phyloP scores from a whole-genome alignment of 2,797 vertebrate species.

The Nothura maculosa region DNA sequence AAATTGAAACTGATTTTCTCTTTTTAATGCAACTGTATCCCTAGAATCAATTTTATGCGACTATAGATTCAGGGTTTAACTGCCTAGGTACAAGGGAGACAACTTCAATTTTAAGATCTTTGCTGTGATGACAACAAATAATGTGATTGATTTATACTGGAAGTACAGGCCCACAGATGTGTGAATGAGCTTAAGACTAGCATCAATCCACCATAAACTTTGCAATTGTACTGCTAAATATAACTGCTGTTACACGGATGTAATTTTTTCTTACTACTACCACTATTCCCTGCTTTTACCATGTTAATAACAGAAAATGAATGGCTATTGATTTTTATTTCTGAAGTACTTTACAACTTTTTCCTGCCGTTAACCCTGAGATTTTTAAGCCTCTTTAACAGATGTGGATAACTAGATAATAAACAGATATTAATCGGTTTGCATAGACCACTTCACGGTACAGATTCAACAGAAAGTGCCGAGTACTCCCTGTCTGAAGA shows the following conservation, averaged over 20 bases:
- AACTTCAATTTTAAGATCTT: neutral
- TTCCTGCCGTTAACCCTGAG: neutral
- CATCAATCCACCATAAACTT: conserved; percentile 1
- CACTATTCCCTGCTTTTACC: neutral
- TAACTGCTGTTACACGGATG: neutral
- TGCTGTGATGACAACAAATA: conserved; percentile 1
- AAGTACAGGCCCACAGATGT: neutral
- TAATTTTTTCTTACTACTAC: neutral
- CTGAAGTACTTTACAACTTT: neutral
- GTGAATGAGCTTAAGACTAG: neutral
- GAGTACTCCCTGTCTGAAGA: neutral
- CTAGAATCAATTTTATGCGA: neutral
- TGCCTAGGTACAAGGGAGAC: neutral
- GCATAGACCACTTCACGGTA: neutral
- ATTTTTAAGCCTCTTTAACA: neutral
- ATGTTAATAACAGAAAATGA: neutral
- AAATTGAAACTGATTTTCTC: neutral
- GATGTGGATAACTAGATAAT: neutral
- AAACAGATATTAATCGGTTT: neutral
- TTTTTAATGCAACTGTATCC: neutral
- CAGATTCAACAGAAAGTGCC: neutral
- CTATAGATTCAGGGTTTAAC: neutral
- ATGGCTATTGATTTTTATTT: neutral
- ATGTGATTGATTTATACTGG: conserved; percentile 36
- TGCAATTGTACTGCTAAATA: neutral